Base-by-base conservation (phyloP, 2,797 vertebrate genomes). In the Lithobates pipiens region DNA sequence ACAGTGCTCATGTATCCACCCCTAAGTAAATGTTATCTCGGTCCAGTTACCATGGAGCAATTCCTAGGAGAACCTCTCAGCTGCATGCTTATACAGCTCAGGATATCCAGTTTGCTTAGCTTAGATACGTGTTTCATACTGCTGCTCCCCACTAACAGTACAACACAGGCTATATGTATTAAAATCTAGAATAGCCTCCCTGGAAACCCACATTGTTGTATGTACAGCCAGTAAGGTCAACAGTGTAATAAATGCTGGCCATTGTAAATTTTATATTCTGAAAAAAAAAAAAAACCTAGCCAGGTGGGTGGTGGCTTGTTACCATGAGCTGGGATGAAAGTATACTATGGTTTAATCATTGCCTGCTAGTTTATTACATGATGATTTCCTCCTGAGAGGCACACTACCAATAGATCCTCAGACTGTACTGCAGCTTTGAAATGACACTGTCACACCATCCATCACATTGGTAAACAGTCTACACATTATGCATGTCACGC, bases 171-270 rank as follows among this genome's bases (percentile, higher is more conserved):
- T 50, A 80, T 89, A 54, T 88, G 73, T 72, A 74, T 84, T 80
- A 21, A 39, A 75, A 10, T 13, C 7, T 39, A 75, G 15, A 79
- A 63, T 83, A 78, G 36, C 54, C 18, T 77, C 72, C 84, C 61
- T 42, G 82, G 84, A 89, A 86, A 85, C 82, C 29, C 16, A 73
- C n/a, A 83, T 79, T 87, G 39, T 46, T 63, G 18, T 65, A 88
- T 86, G 80, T 85, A 27, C 57, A 74, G 88, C 54, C 0, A 70
- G 70, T 57, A 86, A 44, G 80, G 73, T 72, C 10, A 5, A 23
- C 78, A 83, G 75, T 0, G 0, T 65, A 68, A 70, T 76, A 29
- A 80, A 67, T 57, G 29, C 61, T 29, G 6, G 82, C 71, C 54
- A 36, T 39, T 63, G 27, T 72, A 54, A 29, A 29, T 50, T 36